phyloP scores from a whole-genome alignment of 2,113 vertebrate species.

The Tragelaphus buxtoni region DNA sequence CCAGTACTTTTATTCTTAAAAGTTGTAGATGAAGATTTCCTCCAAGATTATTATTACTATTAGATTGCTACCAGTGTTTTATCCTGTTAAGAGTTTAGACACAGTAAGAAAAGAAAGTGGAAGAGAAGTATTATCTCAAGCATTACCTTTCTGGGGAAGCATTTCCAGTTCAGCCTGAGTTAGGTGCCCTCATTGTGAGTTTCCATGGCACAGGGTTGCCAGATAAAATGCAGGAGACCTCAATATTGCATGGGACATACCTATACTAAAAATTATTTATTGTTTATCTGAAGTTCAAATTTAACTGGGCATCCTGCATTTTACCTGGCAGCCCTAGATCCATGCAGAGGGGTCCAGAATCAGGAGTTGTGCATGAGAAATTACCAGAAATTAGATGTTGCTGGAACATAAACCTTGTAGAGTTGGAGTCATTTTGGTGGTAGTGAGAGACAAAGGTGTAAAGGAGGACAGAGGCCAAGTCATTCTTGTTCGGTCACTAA shows the following conservation, averaged over 20 bases:
- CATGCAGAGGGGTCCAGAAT: background rate
- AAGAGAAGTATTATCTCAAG: background rate
- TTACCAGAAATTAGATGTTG: background rate
- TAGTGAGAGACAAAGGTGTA: background rate
- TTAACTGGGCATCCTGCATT: background rate
- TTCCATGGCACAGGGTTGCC: background rate
- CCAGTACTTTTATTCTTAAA: background rate
- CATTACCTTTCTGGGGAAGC: background rate
- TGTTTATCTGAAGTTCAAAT: background rate
- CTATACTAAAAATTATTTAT: background rate
- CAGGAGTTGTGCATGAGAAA: background rate
- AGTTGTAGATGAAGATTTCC: background rate
- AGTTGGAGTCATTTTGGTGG: background rate
- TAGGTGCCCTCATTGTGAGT: background rate
- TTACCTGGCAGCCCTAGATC: background rate
- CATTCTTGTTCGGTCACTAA: background rate
- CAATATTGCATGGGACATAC: background rate
- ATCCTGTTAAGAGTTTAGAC: background rate
- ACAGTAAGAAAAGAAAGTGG: background rate
- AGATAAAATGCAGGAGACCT: no score
- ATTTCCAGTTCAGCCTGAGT: background rate
- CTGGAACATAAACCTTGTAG: background rate
- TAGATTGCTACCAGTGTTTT: background rate
- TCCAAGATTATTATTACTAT: background rate
- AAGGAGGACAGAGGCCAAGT: background rate